phyloP scores from a whole-genome alignment of 2,888 invertebrate species.

The Schizotus pectinicornis region DNA sequence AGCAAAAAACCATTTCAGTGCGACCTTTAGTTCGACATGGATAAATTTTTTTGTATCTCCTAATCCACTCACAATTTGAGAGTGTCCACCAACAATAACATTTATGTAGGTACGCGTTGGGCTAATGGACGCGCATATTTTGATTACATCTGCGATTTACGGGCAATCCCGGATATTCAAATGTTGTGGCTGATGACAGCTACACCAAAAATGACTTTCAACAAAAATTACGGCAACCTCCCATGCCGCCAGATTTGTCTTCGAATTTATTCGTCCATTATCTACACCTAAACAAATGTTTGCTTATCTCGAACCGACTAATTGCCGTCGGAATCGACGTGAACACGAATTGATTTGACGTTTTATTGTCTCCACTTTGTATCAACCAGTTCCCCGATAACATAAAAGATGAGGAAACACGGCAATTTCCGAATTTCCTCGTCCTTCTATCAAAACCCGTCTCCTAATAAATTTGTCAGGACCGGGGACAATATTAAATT shows the following conservation, averaged over 20 bases:
- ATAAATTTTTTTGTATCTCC: too few species aligned
- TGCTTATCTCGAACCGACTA: constrained; percentile 21
- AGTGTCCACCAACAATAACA: too few species aligned
- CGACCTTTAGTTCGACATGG: too few species aligned
- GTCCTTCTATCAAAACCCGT: constrained; percentile 12
- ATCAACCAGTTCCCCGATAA: constrained; percentile 6
- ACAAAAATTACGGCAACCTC: too few species aligned
- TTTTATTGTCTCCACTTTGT: constrained; percentile 20
- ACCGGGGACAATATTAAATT: constrained; percentile 7
- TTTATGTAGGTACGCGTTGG: too few species aligned
- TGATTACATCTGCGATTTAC: too few species aligned
- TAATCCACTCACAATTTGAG: too few species aligned
- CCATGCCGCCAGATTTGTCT: not conserved
- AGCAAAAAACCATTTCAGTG: too few species aligned
- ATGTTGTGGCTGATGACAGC: too few species aligned
- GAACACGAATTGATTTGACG: constrained; percentile 25
- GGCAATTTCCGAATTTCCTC: not conserved
- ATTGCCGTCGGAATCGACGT: constrained; percentile 21
- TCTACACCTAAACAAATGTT: constrained; percentile 20
- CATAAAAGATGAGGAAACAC: constrained; percentile 8
- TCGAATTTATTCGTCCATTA: constrained; percentile 16
- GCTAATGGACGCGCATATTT: too few species aligned
- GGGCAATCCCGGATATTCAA: too few species aligned
- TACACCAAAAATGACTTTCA: too few species aligned
- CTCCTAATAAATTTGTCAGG: constrained; percentile 7